phyloP scores from a whole-genome alignment of 1,140 invertebrate species.

The Condylostylus longicornis region DNA sequence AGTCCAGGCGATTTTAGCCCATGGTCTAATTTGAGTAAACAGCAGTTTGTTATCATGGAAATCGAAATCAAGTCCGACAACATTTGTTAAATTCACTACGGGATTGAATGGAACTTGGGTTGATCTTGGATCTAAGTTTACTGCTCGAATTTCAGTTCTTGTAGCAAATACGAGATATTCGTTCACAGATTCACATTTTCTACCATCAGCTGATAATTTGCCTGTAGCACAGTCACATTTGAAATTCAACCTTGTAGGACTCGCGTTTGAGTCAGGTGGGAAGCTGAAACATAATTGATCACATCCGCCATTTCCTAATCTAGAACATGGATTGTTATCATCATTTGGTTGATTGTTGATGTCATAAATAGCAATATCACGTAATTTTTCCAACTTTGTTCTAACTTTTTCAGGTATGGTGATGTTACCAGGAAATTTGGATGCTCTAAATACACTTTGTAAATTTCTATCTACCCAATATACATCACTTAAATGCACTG shows the following conservation, averaged over 20 bases:
- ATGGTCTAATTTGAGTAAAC: slow-evolving; percentile 83
- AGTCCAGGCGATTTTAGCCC: slow-evolving; percentile 72
- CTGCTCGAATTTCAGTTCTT: slow-evolving; percentile 73
- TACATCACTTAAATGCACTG: slow-evolving; percentile 66
- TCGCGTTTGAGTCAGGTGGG: slow-evolving; percentile 40
- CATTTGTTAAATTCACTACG: slow-evolving; percentile 81
- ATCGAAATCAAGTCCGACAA: slow-evolving; percentile 94
- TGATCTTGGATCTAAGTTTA: slow-evolving; percentile 66
- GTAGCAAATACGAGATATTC: slow-evolving; percentile 87
- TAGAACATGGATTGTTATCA: slow-evolving; percentile 61
- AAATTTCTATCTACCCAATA: slow-evolving; percentile 96
- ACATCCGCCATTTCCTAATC: slow-evolving; percentile 66
- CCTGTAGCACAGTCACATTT: slow-evolving; percentile 87
- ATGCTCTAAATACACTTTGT: slow-evolving; percentile 70
- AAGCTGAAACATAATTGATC: slow-evolving; percentile 91
- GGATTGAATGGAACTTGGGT: slow-evolving; percentile 74
- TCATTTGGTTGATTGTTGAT: slow-evolving; percentile 68
- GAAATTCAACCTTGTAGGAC: slow-evolving; percentile 37
- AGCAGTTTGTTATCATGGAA: slow-evolving; percentile 72
- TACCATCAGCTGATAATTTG: slow-evolving; percentile 40
- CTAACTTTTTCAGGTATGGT: slow-evolving; percentile 52
- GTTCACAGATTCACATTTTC: slow-evolving; percentile 63
- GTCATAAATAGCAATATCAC: slow-evolving; percentile 85
- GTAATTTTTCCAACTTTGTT: slow-evolving; percentile 65
- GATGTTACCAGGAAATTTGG: slow-evolving; percentile 57